phyloP scores from a whole-genome alignment of 1,140 invertebrate species.

The Triops longicaudatus region DNA sequence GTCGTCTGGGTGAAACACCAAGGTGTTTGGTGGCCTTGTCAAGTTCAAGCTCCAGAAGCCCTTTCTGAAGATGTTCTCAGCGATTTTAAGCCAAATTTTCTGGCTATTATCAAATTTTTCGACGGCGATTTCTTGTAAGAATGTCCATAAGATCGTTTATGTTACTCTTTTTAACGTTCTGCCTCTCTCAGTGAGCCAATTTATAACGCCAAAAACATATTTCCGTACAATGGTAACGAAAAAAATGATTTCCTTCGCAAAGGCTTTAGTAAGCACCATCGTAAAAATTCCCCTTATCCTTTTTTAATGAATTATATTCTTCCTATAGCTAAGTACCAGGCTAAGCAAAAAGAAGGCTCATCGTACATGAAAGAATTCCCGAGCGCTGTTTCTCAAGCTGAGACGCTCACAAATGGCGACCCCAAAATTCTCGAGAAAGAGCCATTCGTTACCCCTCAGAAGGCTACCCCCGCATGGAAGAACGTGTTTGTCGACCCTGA shows the following conservation, averaged over 20 bases:
- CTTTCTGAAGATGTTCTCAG: neutral
- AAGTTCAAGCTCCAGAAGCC: neutral
- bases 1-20: neutral
- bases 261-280: neutral
- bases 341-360: neutral
- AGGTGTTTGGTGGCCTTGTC: conserved; percentile 1
- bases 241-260: neutral
- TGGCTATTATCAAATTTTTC: neutral
- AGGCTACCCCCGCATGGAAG: conserved; percentile 20
- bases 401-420: conserved; percentile 19
- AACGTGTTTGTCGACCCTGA: conserved; percentile 27
- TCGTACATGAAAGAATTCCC: conserved; percentile 13
- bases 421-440: conserved; percentile 20
- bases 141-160: neutral
- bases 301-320: neutral
- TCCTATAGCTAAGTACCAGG: neutral
- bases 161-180: neutral
- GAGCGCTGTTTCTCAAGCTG: conserved; percentile 8
- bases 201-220: neutral
- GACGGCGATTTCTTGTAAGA: conserved; percentile 1
- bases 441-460: neutral
- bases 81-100: neutral
- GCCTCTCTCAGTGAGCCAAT: neutral
- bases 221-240: neutral
- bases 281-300: neutral